Conservation (phyloP, 2,888 invertebrate genomes). For the Entomobrya multifasciata region DNA sequence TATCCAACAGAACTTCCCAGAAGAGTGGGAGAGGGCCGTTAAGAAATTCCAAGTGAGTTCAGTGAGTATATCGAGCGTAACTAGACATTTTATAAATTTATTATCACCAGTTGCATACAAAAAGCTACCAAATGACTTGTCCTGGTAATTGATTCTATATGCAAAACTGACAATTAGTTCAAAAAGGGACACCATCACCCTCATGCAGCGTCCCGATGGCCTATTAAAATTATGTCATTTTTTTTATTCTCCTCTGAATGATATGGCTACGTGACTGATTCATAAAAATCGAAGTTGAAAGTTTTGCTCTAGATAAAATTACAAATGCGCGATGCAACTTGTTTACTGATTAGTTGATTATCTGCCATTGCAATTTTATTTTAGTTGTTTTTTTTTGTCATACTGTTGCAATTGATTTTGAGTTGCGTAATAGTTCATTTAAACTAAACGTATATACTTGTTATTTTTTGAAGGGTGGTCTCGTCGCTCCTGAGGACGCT, state of each 20-base stretch:
- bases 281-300: not conserved
- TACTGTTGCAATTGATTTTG: not conserved
- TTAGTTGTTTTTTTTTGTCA: not conserved
- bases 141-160: slow-evolving; percentile 27
- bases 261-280: no score
- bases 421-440: not conserved
- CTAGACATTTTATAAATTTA: no score
- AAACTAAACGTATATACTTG: no score
- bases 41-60: slow-evolving; percentile 79
- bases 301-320: no score
- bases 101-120: not conserved
- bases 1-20: slow-evolving; percentile 79
- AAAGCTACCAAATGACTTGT: no score
- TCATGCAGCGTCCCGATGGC: slow-evolving; percentile 3
- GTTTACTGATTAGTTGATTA: slow-evolving; percentile 21
- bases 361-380: slow-evolving; percentile 28
- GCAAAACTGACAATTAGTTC: slow-evolving; percentile 48
- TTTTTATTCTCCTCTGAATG: not conserved
- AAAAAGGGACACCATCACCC: not conserved
- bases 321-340: not conserved
- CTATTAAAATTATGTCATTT: slow-evolving; percentile 22
- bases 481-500: slow-evolving; percentile 77
- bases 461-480: slow-evolving; percentile 72
- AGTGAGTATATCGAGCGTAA: no score
- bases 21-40: slow-evolving; percentile 79